A percentile compares a stretch with the other conserved stretches of the same genome.
These are phyloP conservation scores for Myopa testacea DNA, from an alignment of 2,888 invertebrate species.

Conservation along the genomic window DNA sequence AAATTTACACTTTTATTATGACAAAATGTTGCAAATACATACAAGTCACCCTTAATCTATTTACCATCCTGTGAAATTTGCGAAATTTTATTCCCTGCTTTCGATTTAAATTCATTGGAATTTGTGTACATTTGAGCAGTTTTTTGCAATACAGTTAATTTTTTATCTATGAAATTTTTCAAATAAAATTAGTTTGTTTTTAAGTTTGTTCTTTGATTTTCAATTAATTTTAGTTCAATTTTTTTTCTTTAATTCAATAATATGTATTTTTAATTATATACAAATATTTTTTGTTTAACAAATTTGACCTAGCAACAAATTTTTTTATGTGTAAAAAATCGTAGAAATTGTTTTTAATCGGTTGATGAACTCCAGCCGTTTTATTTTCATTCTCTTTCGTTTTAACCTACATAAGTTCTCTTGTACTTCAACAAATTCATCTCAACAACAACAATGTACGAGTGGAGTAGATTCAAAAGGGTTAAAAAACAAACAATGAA, in stretches of 20 bases:
- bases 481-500: too few relatives aligned
- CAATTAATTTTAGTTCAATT: background rate
- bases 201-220: background rate
- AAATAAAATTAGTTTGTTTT: background rate
- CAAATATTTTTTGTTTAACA: background rate
- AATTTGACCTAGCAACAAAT: background rate
- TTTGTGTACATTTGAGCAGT: too few relatives aligned
- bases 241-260: background rate
- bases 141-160: background rate
- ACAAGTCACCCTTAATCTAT: too few relatives aligned
- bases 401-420: slow-evolving; percentile 14
- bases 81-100: too few relatives aligned
- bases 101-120: too few relatives aligned
- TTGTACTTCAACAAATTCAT: slow-evolving; percentile 8
- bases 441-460: slow-evolving; percentile 7
- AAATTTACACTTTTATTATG: too few relatives aligned
- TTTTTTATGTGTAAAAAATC: background rate
- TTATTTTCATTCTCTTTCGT: background rate
- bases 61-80: too few relatives aligned
- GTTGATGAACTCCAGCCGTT: slow-evolving; percentile 29
- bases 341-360: slow-evolving; percentile 12
- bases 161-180: background rate
- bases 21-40: too few relatives aligned
- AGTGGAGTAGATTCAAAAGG: background rate
- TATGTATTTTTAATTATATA: background rate